These are phyloP conservation scores for Calephelis virginiensis DNA, from an alignment of 1,140 invertebrate species.

Conservation along the genomic window DNA sequence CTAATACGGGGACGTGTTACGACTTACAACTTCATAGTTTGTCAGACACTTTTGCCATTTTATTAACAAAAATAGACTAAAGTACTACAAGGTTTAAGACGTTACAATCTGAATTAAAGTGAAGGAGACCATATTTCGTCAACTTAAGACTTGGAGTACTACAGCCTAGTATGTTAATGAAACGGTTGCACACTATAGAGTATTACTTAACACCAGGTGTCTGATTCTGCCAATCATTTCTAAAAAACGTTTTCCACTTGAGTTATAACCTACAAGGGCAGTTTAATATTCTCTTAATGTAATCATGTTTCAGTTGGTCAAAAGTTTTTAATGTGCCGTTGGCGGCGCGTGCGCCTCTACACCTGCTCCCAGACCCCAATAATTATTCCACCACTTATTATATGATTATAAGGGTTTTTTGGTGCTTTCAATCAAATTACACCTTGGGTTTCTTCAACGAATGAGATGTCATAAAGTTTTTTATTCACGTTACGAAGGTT, in stretches of 20 bases:
- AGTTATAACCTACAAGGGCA: constrained; percentile 27
- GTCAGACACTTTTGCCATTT: too few relatives aligned
- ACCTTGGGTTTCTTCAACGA: constrained; percentile 65
- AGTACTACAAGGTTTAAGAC: too few relatives aligned
- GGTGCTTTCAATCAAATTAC: constrained; percentile 78
- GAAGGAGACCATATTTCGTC: too few relatives aligned
- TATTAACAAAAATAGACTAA: too few relatives aligned
- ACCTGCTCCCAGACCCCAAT: constrained; percentile 70
- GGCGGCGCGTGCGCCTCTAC: constrained; percentile 57
- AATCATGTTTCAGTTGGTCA: constrained; percentile 33
- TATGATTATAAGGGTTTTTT: constrained; percentile 76
- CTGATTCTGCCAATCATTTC: constrained; percentile 5
- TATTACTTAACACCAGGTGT: background rate
- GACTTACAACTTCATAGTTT: too few relatives aligned
- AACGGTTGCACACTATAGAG: background rate
- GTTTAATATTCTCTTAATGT: constrained; percentile 37
- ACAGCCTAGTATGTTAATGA: background rate
- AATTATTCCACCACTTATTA: constrained; percentile 77
- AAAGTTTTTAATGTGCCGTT: constrained; percentile 31
- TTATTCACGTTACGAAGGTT: constrained; percentile 56
- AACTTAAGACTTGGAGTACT: too few relatives aligned
- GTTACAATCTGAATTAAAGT: too few relatives aligned
- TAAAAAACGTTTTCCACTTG: constrained; percentile 17
- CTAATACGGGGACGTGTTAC: too few relatives aligned
- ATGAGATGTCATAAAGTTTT: constrained; percentile 76